These are phyloP conservation scores for Catostomus latipinnis DNA, from an alignment of 2,797 vertebrate species.

Conservation along the genomic window DNA sequence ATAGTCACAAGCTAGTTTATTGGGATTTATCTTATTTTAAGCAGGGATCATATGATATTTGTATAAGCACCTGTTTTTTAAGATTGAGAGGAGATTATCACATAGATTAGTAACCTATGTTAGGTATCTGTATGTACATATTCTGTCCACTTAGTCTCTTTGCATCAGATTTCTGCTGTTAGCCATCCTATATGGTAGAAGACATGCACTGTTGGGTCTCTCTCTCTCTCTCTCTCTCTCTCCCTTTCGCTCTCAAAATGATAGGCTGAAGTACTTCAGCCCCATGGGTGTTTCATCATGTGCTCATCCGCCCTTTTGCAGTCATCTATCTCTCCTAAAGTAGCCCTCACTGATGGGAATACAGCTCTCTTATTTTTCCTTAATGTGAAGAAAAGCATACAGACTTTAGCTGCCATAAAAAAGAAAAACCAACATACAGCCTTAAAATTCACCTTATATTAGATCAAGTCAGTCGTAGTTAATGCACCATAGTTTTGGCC, in stretches of 20 bases:
- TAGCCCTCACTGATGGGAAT: conserved; percentile 23
- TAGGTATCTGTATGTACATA: background rate
- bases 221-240: background rate
- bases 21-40: background rate
- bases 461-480: conserved; percentile 9
- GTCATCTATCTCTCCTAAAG: conserved; percentile 46
- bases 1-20: background rate
- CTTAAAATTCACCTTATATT: background rate
- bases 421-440: background rate
- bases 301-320: conserved; percentile 43
- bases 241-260: background rate
- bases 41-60: conserved; percentile 3
- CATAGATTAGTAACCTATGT: background rate
- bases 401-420: conserved; percentile 18
- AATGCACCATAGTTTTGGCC: conserved; percentile 2
- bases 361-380: conserved; percentile 17
- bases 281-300: conserved; percentile 52
- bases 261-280: conserved; percentile 25
- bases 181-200: background rate
- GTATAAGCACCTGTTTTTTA: conserved; percentile 2
- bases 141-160: background rate
- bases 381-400: conserved; percentile 40
- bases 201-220: no score
- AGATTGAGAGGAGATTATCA: background rate
- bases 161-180: background rate